Percentiles rank a stretch among this genome's conserved stretches.
Evolutionary conservation across 1,140 invertebrate species (phyloP).

Genomic region (Cydia amplana): DNA sequence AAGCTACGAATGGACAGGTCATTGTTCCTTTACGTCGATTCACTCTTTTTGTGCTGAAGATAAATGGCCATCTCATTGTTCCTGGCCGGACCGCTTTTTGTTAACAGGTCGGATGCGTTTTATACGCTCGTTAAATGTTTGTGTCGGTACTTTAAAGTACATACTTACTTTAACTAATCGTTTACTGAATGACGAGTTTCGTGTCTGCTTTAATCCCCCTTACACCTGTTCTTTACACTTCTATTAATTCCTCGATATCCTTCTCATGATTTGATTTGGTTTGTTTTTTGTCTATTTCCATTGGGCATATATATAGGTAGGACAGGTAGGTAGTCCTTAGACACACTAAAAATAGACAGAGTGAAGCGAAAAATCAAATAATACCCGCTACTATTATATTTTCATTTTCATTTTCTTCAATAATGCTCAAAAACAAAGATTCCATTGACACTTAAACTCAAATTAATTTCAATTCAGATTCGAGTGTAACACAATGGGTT

Average conservation of each 20-base stretch:
- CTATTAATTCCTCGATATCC: too few species aligned
- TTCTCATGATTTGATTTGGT: too few species aligned
- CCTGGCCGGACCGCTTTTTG: conserved; percentile 42
- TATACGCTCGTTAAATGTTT: not conserved
- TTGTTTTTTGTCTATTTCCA: too few species aligned
- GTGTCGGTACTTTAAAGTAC: not conserved
- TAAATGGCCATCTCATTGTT: conserved; percentile 55
- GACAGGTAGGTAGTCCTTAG: too few species aligned
- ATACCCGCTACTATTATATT: too few species aligned
- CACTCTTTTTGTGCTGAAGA: conserved; percentile 57
- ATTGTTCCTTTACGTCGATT: conserved; percentile 67
- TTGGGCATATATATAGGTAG: too few species aligned
- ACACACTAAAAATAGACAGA: too few species aligned
- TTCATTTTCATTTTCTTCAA: not conserved
- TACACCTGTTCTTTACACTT: too few species aligned
- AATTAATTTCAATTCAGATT: conserved; percentile 20
- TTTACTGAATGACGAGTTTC: not conserved
- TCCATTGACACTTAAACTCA: not conserved
- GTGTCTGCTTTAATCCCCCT: not conserved
- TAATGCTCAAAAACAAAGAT: conserved; percentile 36
- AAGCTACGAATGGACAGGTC: conserved; percentile 66
- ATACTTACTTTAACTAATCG: not conserved
- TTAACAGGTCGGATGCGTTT: not conserved
- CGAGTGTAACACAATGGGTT: conserved; percentile 50
- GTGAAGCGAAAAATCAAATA: too few species aligned